Evolutionary conservation across 2,888 invertebrate species (phyloP).

Genomic region (Papilio elwesi): DNA sequence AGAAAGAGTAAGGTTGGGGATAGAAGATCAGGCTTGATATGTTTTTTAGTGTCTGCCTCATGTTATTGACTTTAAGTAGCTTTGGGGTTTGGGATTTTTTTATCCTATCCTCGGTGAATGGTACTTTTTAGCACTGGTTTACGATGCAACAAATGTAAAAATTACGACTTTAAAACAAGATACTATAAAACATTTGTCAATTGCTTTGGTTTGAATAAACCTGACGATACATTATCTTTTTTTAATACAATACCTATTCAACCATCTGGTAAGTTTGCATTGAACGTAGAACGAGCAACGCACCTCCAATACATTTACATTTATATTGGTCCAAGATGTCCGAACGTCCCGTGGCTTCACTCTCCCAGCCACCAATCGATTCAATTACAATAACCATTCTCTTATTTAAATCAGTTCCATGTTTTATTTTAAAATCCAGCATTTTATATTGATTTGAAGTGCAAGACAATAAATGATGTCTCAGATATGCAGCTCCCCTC

Average conservation of each 20-base stretch:
- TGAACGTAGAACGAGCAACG: slow-evolving; percentile 52
- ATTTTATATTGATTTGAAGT: not conserved
- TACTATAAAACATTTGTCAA: too few relatives aligned
- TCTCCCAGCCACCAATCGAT: slow-evolving; percentile 59
- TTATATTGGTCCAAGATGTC: slow-evolving; percentile 76
- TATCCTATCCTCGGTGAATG: too few relatives aligned
- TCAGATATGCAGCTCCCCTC: not conserved
- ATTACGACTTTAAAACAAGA: too few relatives aligned
- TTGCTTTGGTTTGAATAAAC: not conserved
- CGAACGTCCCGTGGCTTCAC: slow-evolving; percentile 51
- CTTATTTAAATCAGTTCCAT: slow-evolving; percentile 26
- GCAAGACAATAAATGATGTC: too few relatives aligned
- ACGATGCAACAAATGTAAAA: too few relatives aligned
- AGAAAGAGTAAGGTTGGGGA: too few relatives aligned
- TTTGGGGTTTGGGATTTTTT: too few relatives aligned
- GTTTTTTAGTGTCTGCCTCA: too few relatives aligned
- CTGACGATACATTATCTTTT: not conserved
- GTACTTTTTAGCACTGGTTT: too few relatives aligned
- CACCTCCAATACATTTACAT: slow-evolving; percentile 79
- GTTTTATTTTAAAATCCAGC: not conserved
- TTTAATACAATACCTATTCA: slow-evolving; percentile 36
- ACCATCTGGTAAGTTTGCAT: slow-evolving; percentile 28
- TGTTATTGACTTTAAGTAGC: too few relatives aligned
- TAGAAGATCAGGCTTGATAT: too few relatives aligned
- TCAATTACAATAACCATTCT: slow-evolving; percentile 65